A percentile compares a stretch with the other conserved stretches of the same genome.
Conservation (phyloP, 2,113 vertebrate genomes). For the Ursus arctos region DNA sequence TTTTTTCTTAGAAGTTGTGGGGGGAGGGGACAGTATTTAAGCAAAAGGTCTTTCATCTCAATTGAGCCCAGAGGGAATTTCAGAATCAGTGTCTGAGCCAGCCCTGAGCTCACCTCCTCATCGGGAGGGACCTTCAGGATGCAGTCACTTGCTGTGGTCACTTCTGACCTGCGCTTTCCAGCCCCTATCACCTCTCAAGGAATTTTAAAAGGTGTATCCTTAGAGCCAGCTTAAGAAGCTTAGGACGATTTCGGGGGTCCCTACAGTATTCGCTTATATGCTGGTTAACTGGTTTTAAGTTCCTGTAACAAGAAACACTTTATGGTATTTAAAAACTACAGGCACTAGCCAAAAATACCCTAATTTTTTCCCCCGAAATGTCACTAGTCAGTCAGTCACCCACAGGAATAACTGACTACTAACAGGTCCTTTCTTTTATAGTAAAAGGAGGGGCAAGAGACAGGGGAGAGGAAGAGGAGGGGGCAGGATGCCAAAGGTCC, state of each 20-base stretch:
- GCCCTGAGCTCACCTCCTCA: neutral
- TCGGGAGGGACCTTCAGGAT: neutral
- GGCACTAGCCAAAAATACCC: neutral
- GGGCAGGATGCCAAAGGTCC: neutral
- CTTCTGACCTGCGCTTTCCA: neutral
- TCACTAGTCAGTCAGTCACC: neutral
- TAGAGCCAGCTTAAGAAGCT: neutral
- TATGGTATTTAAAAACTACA: conserved; percentile 27
- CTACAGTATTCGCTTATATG: neutral
- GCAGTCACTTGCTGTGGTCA: neutral
- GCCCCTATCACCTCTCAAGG: neutral
- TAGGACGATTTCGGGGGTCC: neutral
- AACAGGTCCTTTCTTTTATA: neutral
- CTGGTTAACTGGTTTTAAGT: conserved; percentile 37
- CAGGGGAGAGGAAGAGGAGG: neutral
- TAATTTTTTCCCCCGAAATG: neutral
- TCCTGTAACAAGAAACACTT: conserved; percentile 20
- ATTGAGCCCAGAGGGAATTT: neutral
- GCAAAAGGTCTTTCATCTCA: neutral
- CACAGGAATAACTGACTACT: neutral
- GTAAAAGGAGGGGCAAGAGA: neutral
- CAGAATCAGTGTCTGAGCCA: neutral
- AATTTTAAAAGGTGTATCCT: neutral
- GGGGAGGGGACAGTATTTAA: neutral
- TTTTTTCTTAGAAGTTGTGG: neutral